Conservation (phyloP, 2,113 vertebrate species). For the Carollia perspicillata region DNA sequence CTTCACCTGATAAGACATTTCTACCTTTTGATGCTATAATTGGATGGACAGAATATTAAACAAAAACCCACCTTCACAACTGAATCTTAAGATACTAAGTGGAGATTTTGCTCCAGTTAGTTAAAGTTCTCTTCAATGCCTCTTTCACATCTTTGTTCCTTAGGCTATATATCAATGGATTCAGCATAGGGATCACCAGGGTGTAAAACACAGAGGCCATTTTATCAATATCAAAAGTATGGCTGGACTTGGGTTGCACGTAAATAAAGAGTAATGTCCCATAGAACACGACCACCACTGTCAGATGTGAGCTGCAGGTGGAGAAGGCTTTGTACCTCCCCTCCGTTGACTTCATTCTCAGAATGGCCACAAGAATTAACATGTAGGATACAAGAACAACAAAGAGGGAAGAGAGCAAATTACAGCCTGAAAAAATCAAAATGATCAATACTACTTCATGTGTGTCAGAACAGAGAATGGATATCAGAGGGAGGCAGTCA, state of each 20-base stretch:
- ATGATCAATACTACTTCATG: conserved; percentile 51
- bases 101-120: background rate
- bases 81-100: background rate
- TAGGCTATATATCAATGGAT: conserved; percentile 63
- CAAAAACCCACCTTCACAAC: accelerated
- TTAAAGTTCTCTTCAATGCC: conserved; percentile 60
- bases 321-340: conserved; percentile 59
- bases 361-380: conserved; percentile 48
- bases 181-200: conserved; percentile 70
- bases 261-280: conserved; percentile 67
- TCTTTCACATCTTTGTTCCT: conserved; percentile 75
- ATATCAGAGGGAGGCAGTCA: conserved; percentile 49
- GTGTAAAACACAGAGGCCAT: conserved; percentile 77
- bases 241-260: conserved; percentile 60
- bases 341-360: conserved; percentile 40
- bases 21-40: background rate
- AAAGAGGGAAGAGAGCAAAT: conserved; percentile 59
- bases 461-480: conserved; percentile 63
- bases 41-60: background rate
- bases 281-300: conserved; percentile 50
- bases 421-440: background rate
- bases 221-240: conserved; percentile 57
- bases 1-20: background rate
- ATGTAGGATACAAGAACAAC: conserved; percentile 56
- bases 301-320: conserved; percentile 67